phyloP scores from a whole-genome alignment of 1,140 invertebrate species.

The Hycleus cichorii region DNA sequence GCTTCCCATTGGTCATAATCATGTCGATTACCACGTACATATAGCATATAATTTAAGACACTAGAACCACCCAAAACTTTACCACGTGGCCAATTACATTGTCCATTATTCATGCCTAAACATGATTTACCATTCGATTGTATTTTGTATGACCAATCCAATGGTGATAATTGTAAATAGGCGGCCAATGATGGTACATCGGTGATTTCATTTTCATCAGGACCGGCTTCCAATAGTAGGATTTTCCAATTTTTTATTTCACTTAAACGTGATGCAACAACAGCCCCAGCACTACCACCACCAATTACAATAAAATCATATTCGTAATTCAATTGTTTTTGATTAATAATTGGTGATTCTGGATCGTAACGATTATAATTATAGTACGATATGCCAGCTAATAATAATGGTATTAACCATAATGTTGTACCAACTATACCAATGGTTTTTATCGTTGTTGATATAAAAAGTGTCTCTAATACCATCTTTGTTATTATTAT shows the following conservation, averaged over 20 bases:
- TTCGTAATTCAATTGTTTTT: constrained; percentile 47
- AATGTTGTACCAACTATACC: constrained; percentile 64
- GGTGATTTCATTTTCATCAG: constrained; percentile 84
- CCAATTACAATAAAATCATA: constrained; percentile 87
- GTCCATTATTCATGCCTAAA: constrained; percentile 59
- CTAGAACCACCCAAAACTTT: constrained; percentile 85
- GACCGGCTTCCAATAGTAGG: constrained; percentile 84
- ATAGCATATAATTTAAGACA: constrained; percentile 93
- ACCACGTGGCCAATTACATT: constrained; percentile 78
- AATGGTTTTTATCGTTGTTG: constrained; percentile 67
- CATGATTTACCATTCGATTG: constrained; percentile 78
- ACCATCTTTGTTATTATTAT: constrained; percentile 49
- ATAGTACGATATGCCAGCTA: constrained; percentile 74
- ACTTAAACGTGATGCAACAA: constrained; percentile 82
- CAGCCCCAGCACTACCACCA: constrained; percentile 87
- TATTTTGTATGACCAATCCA: constrained; percentile 90
- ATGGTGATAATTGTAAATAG: constrained; percentile 76
- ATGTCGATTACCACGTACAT: constrained; percentile 72
- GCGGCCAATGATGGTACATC: constrained; percentile 83
- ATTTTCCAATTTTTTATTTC: constrained; percentile 76
- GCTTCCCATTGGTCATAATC: constrained; percentile 91
- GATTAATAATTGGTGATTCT: constrained; percentile 60
- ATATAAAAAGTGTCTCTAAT: constrained; percentile 61
- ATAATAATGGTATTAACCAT: constrained; percentile 73
- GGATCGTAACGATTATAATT: constrained; percentile 75